Percentiles rank a stretch among this genome's conserved stretches.
These are phyloP conservation scores for Ceuthmochares aereus DNA, from an alignment of 2,113 vertebrate genomes.

Conservation along the genomic window DNA sequence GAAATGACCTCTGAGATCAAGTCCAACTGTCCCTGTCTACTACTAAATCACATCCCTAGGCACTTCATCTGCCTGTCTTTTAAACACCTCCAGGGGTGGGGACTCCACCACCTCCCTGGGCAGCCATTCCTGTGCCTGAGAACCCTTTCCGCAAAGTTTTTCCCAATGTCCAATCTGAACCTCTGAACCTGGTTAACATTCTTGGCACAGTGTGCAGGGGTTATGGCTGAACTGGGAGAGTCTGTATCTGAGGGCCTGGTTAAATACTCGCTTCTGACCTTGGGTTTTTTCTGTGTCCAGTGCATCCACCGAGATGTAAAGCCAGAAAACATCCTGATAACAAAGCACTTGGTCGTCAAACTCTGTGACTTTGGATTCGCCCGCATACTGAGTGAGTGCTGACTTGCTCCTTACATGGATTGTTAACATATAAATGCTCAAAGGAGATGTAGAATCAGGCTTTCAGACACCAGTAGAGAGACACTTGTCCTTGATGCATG, in stretches of 20 bases:
- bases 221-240: background rate
- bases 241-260: background rate
- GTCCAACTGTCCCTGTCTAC: too few relatives aligned
- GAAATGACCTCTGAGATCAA: too few relatives aligned
- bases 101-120: too few relatives aligned
- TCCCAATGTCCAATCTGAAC: too few relatives aligned
- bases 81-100: too few relatives aligned
- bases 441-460: background rate
- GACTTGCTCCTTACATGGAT: background rate
- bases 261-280: background rate
- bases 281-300: slow-evolving; percentile 71
- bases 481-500: background rate
- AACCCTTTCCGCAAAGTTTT: too few relatives aligned
- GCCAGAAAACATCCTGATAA: slow-evolving; percentile 96
- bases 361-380: slow-evolving; percentile 98
- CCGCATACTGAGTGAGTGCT: slow-evolving; percentile 90
- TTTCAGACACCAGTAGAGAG: background rate
- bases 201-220: background rate
- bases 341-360: slow-evolving; percentile 93
- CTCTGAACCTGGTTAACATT: too few relatives aligned
- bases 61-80: too few relatives aligned
- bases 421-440: background rate
- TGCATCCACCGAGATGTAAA: slow-evolving; percentile 97
- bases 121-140: too few relatives aligned
- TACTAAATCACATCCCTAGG: too few relatives aligned